Conservation (phyloP, 2,797 vertebrate species). For the Enteromius thamalakanensis region DNA sequence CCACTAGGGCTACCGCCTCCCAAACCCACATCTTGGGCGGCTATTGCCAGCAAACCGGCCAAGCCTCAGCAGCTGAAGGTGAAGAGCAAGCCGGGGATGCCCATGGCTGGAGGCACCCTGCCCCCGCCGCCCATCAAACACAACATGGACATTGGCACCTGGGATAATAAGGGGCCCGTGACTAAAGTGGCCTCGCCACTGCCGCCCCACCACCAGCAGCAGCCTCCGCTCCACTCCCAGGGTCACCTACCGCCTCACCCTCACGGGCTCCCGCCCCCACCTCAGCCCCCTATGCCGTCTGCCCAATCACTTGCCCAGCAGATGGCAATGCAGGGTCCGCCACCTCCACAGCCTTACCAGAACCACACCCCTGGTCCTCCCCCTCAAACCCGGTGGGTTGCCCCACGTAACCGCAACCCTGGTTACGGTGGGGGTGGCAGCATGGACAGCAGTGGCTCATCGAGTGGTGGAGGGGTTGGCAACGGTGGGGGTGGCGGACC, state of each 20-base stretch:
- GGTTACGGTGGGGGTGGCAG: conserved; percentile 76
- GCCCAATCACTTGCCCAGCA: conserved; percentile 80
- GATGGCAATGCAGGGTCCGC: conserved; percentile 81
- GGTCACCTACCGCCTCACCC: conserved; percentile 65
- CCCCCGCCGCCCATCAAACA: conserved; percentile 95
- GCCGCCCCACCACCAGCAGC: conserved; percentile 74
- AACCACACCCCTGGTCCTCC: conserved; percentile 83
- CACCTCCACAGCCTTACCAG: conserved; percentile 87
- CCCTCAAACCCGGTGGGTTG: conserved; percentile 93
- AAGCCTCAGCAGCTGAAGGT: conserved; percentile 91
- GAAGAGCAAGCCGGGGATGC: conserved; percentile 87
- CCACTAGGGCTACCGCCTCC: conserved; percentile 88
- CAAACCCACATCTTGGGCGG: conserved; percentile 96
- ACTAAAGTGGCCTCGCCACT: conserved; percentile 85
- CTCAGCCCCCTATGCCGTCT: conserved; percentile 77
- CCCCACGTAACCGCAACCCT: conserved; percentile 89
- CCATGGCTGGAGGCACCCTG: conserved; percentile 79
- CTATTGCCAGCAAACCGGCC: conserved; percentile 96
- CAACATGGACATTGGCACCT: conserved; percentile 98
- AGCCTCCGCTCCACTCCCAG: conserved; percentile 74
- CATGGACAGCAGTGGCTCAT: conserved; percentile 75
- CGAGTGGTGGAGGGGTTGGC: conserved; percentile 70
- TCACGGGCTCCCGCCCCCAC: conserved; percentile 73
- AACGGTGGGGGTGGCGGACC: conserved; percentile 69
- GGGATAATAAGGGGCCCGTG: conserved; percentile 89